A percentile compares a stretch with the other conserved stretches of the same genome.
Evolutionary conservation across 2,888 invertebrate species (phyloP).

Genomic region (Amphipyra berbera): DNA sequence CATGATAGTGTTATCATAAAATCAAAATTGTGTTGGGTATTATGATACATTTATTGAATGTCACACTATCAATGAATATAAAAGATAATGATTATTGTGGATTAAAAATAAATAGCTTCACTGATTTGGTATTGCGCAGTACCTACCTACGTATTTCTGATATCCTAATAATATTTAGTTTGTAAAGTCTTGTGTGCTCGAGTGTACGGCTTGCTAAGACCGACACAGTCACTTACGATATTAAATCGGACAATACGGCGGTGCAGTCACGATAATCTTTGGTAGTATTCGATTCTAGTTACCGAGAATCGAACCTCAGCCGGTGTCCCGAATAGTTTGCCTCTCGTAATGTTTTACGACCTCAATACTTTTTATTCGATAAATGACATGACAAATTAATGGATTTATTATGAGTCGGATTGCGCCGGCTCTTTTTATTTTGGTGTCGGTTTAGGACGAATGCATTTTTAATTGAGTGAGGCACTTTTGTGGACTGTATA

Average conservation of each 20-base stretch:
- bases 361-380: conserved; percentile 78
- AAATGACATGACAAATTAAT: conserved; percentile 90
- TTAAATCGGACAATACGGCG: conserved; percentile 81
- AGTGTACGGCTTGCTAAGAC: conserved; percentile 66
- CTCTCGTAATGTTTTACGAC: conserved; percentile 74
- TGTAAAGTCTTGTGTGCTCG: conserved; percentile 62
- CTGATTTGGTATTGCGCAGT: conserved; percentile 37
- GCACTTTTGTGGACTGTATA: conserved; percentile 89
- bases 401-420: conserved; percentile 88
- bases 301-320: conserved; percentile 75
- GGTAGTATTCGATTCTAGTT: conserved; percentile 81
- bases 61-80: conserved; percentile 38
- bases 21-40: conserved; percentile 50
- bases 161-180: conserved; percentile 10
- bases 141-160: not conserved
- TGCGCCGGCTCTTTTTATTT: conserved; percentile 82
- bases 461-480: conserved; percentile 90
- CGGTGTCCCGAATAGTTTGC: conserved; percentile 71
- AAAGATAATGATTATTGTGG: conserved; percentile 34
- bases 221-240: conserved; percentile 81
- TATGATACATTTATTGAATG: conserved; percentile 41
- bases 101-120: conserved; percentile 28
- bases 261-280: conserved; percentile 81
- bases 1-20: conserved; percentile 53
- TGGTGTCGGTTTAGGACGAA: conserved; percentile 86